Percentiles rank a stretch among this genome's conserved stretches.
Evolutionary conservation across 2,113 vertebrate species (phyloP).

Genomic region (Chionis minor): DNA sequence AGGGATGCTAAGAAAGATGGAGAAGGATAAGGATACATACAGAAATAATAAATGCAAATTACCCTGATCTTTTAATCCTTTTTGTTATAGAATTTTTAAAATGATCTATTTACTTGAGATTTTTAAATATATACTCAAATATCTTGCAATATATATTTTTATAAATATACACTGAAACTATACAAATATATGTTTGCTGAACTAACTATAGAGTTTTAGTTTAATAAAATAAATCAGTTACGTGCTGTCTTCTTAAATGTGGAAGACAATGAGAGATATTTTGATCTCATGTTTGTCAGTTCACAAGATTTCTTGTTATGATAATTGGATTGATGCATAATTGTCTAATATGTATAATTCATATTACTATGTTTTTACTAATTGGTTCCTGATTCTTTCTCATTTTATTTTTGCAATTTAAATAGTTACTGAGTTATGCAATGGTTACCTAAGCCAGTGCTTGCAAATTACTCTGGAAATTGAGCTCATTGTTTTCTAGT

Average conservation of each 20-base stretch:
- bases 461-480: neutral
- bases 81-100: neutral
- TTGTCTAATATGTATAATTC: neutral
- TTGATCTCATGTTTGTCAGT: neutral
- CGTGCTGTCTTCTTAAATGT: neutral
- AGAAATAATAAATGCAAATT: neutral
- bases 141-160: neutral
- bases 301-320: neutral
- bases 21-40: fast-evolving
- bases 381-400: neutral
- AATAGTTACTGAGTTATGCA: neutral
- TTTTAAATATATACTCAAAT: neutral
- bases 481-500: neutral
- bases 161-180: neutral
- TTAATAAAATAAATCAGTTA: neutral
- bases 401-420: neutral
- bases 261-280: neutral
- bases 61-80: neutral
- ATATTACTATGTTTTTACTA: neutral
- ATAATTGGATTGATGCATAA: neutral
- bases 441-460: neutral
- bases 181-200: neutral
- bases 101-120: neutral
- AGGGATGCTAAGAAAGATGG: neutral
- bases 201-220: neutral